Evolutionary conservation across 2,888 invertebrate species (phyloP).

Genomic region (Amphipyra tragopoginis): DNA sequence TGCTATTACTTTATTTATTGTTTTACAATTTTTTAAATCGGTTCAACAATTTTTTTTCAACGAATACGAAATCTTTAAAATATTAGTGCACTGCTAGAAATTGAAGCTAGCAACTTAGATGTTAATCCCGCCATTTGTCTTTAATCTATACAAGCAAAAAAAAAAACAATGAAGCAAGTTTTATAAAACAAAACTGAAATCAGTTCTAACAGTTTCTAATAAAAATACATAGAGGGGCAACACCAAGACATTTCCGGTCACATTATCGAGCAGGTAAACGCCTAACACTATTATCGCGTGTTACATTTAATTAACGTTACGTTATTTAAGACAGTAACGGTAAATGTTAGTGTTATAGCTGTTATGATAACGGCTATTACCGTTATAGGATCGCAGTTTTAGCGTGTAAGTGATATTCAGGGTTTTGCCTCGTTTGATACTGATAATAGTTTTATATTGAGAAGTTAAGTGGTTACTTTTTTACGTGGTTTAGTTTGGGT

Average conservation of each 20-base stretch:
- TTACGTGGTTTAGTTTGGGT: background rate
- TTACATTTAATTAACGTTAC: conserved; percentile 47
- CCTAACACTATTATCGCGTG: conserved; percentile 40
- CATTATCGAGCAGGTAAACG: conserved; percentile 24
- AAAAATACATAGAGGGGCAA: conserved; percentile 8
- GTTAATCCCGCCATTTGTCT: too few species aligned
- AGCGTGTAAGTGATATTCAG: conserved; percentile 49
- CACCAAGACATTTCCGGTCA: conserved; percentile 28
- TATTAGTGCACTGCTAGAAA: too few species aligned
- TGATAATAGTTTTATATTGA: conserved; percentile 7
- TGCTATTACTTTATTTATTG: too few species aligned
- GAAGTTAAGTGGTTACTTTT: conserved; percentile 14
- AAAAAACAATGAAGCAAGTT: too few species aligned
- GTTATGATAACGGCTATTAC: conserved; percentile 51
- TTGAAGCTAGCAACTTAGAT: too few species aligned
- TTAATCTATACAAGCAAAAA: too few species aligned
- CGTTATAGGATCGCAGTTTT: conserved; percentile 50
- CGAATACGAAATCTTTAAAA: too few species aligned
- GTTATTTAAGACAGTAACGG: conserved; percentile 48
- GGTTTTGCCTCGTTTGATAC: conserved; percentile 23
- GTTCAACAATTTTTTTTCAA: too few species aligned
- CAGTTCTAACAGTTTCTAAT: background rate
- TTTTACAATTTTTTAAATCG: too few species aligned
- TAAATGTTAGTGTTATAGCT: conserved; percentile 48
- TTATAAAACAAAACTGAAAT: background rate